phyloP scores from a whole-genome alignment of 2,113 vertebrate species.

The Erythrocercus mccallii region DNA sequence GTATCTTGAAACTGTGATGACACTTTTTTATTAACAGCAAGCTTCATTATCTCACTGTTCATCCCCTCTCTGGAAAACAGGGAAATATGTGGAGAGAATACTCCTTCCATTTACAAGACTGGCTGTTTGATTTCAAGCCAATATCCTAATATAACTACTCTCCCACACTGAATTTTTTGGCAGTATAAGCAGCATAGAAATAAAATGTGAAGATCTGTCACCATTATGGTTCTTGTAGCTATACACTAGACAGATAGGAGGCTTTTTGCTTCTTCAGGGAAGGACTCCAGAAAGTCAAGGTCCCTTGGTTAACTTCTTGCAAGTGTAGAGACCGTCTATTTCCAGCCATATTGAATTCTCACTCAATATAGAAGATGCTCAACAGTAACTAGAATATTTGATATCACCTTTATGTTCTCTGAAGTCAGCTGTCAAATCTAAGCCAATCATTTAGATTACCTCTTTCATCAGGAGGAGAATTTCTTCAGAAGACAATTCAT shows the following conservation, averaged over 20 bases:
- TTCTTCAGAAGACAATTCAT: not conserved
- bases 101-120: not conserved
- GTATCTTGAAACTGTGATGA: not conserved
- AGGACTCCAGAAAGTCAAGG: not conserved
- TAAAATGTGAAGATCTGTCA: not conserved
- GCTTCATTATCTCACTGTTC: not conserved
- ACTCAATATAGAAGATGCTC: not conserved
- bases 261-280: not conserved
- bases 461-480: not conserved
- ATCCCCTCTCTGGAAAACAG: not conserved
- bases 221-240: not conserved
- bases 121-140: not conserved
- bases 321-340: not conserved
- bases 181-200: not conserved
- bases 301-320: not conserved
- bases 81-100: not conserved
- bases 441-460: not conserved
- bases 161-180: not conserved
- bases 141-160: not conserved
- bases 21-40: not conserved
- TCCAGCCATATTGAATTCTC: not conserved
- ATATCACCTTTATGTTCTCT: not conserved
- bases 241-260: not conserved
- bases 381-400: not conserved
- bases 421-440: not conserved